Conservation (phyloP, 2,888 invertebrate genomes). For the Cyclophora punctaria region DNA sequence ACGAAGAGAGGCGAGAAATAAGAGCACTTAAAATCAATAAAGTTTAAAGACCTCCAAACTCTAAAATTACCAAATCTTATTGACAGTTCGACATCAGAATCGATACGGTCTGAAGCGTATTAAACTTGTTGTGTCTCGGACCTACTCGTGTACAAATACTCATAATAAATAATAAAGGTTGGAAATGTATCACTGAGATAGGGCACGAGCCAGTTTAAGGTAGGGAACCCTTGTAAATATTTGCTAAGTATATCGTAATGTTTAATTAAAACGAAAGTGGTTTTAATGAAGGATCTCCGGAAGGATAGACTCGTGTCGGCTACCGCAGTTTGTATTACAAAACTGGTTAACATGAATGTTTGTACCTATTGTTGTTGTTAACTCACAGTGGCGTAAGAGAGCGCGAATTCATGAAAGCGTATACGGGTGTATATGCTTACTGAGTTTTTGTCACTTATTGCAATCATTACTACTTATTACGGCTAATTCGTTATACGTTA, state of each 20-base stretch:
- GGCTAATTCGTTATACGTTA: no score
- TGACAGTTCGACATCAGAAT: no score
- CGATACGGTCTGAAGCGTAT: no score
- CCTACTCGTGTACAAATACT: no score
- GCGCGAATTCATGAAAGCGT: background rate
- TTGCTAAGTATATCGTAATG: background rate
- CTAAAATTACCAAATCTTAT: no score
- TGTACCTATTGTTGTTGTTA: background rate
- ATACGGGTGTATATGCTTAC: background rate
- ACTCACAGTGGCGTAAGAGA: background rate
- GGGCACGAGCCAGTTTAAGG: background rate
- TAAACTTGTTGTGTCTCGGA: no score
- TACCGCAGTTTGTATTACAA: background rate
- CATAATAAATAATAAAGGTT: background rate
- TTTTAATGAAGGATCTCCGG: slow-evolving; percentile 6
- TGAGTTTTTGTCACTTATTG: no score
- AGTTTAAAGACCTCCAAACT: no score
- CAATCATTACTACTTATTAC: no score
- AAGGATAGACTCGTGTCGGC: background rate
- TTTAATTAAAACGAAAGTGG: slow-evolving; percentile 5
- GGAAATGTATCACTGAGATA: background rate
- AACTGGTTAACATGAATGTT: background rate
- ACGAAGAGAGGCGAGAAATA: no score
- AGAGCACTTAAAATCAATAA: no score
- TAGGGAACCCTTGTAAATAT: background rate